These are phyloP conservation scores for Diachrysia chrysitis DNA, from an alignment of 2,888 invertebrate species.

Conservation along the genomic window DNA sequence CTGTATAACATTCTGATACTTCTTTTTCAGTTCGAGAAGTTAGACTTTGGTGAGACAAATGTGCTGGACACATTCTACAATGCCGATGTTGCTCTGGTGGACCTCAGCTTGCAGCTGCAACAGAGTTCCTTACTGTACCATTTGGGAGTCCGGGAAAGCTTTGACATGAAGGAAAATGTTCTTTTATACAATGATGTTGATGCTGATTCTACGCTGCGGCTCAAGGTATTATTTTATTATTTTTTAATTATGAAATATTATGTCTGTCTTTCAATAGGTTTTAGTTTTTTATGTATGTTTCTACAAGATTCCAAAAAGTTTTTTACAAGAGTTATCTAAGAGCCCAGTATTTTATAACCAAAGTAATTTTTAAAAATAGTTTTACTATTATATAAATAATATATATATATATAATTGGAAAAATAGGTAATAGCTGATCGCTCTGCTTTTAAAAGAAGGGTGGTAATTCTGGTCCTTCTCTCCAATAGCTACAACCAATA, in stretches of 20 bases:
- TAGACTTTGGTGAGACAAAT: slow-evolving; percentile 99
- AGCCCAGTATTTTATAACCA: too few relatives aligned
- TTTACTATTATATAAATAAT: too few relatives aligned
- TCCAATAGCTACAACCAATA: too few relatives aligned
- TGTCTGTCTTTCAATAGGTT: too few relatives aligned
- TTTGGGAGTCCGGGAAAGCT: slow-evolving; percentile 98
- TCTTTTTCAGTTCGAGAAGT: slow-evolving; percentile 95
- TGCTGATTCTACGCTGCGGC: slow-evolving; percentile 94
- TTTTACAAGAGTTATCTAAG: too few relatives aligned
- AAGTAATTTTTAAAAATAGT: too few relatives aligned
- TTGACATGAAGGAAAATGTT: slow-evolving; percentile 98
- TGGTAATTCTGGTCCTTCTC: too few relatives aligned
- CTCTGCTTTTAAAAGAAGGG: too few relatives aligned
- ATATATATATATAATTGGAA: too few relatives aligned
- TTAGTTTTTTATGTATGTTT: too few relatives aligned
- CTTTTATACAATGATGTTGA: slow-evolving; percentile 96
- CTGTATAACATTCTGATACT: not conserved
- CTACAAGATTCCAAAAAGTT: too few relatives aligned
- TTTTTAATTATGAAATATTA: not conserved
- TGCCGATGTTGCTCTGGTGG: slow-evolving; percentile 99
- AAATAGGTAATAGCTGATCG: too few relatives aligned
- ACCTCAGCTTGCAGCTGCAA: slow-evolving; percentile 96
- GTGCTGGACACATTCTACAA: slow-evolving; percentile 98
- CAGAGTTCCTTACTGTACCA: slow-evolving; percentile 98
- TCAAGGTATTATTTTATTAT: slow-evolving; percentile 91